Evolutionary conservation across 2,113 vertebrate genomes (phyloP).

Genomic region (Eulemur rufifrons): DNA sequence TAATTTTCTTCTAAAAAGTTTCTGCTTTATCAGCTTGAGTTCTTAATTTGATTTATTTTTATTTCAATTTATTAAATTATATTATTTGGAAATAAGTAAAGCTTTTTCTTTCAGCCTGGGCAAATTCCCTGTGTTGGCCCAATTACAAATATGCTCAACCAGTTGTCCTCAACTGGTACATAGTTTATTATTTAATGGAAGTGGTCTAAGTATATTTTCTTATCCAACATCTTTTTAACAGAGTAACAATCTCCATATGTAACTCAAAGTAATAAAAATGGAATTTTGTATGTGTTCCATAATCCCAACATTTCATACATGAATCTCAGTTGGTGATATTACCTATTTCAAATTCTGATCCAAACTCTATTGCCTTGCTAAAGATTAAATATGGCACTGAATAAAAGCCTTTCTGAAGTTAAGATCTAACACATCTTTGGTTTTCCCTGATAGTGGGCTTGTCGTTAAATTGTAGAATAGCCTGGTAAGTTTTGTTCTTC

Average conservation of each 20-base stretch:
- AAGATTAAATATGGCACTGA: not conserved
- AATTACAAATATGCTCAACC: not conserved
- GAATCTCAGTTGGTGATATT: not conserved
- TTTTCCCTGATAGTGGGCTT: not conserved
- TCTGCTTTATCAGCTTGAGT: not conserved
- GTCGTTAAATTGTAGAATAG: not conserved
- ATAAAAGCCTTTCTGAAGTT: not conserved
- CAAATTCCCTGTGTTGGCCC: not conserved
- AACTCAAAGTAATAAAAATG: not conserved
- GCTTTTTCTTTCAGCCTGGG: not conserved
- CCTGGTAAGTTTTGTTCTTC: not conserved
- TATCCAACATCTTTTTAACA: not conserved
- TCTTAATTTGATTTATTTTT: not conserved
- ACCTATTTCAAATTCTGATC: not conserved
- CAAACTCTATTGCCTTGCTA: not conserved
- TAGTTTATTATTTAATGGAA: not conserved
- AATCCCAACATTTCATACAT: not conserved
- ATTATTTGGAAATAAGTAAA: not conserved
- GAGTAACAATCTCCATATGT: not conserved
- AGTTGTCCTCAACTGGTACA: not conserved
- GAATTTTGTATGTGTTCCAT: not conserved
- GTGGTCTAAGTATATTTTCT: not conserved
- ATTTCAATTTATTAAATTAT: not conserved
- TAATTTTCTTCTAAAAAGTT: not conserved
- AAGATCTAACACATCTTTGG: not conserved